Conservation (phyloP, 1,140 invertebrate species). For the Octopus bimaculoides region DNA sequence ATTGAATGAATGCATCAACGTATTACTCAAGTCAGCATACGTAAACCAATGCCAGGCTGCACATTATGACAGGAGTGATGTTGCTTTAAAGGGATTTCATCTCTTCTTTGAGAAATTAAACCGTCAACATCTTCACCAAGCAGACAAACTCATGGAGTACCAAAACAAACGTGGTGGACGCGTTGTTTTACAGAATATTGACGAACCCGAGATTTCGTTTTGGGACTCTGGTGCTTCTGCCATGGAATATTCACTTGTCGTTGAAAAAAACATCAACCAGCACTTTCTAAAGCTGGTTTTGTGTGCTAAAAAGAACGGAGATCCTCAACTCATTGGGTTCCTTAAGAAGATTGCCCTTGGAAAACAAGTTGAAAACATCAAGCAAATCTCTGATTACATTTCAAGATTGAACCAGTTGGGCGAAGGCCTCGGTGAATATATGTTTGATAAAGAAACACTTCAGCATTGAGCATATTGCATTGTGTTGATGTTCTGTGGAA, state of each 20-base stretch:
- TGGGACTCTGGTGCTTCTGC: conserved; percentile 70
- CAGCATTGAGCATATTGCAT: neutral
- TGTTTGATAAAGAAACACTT: conserved; percentile 62
- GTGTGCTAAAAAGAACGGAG: conserved; percentile 66
- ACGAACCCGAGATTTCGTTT: conserved; percentile 64
- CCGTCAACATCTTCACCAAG: neutral
- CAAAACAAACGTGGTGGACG: conserved; percentile 3
- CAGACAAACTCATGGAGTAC: neutral
- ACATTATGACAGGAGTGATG: neutral
- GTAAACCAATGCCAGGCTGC: neutral
- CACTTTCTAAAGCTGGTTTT: conserved; percentile 69
- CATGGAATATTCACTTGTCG: conserved; percentile 67
- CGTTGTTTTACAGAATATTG: conserved; percentile 14
- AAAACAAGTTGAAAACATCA: conserved; percentile 67
- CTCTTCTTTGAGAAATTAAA: neutral
- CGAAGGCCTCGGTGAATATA: conserved; percentile 64
- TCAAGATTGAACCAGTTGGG: conserved; percentile 66
- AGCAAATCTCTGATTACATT: conserved; percentile 63
- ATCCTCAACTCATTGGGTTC: conserved; percentile 64
- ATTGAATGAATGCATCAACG: neutral
- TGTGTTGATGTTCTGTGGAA: too few relatives aligned
- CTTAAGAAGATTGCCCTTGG: conserved; percentile 63
- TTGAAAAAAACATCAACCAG: conserved; percentile 80
- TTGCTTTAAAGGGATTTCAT: neutral
- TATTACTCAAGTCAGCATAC: neutral